Conservation (phyloP, 2,113 vertebrate species). For the Hystrix brachyura region DNA sequence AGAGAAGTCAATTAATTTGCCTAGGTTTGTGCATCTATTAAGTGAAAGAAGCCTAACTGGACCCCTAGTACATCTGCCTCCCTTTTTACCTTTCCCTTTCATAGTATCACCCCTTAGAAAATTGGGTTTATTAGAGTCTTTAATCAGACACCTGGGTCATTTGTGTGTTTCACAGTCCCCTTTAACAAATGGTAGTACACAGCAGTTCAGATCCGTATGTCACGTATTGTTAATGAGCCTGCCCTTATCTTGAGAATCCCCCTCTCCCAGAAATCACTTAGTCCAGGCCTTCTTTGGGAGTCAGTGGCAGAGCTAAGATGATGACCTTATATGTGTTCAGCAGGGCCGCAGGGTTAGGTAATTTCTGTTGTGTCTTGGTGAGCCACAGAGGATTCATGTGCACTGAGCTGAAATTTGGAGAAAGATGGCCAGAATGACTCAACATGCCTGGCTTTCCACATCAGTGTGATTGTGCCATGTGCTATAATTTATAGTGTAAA, state of each 20-base stretch:
- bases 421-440: slow-evolving; percentile 60
- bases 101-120: not conserved
- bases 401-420: slow-evolving; percentile 27
- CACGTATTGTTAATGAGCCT: not conserved
- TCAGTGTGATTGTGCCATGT: slow-evolving; percentile 69
- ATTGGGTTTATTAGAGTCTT: not conserved
- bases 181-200: not conserved
- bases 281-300: not conserved
- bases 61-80: not conserved
- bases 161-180: not conserved
- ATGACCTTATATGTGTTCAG: not conserved
- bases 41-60: not conserved
- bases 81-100: not conserved
- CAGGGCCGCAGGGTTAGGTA: not conserved
- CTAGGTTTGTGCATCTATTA: not conserved
- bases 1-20: slow-evolving; percentile 15
- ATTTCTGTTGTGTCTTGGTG: not conserved
- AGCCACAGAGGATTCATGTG: slow-evolving; percentile 23
- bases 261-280: not conserved
- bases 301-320: not conserved
- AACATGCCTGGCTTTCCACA: slow-evolving; percentile 64
- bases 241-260: not conserved
- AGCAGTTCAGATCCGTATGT: not conserved
- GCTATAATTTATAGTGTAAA: slow-evolving; percentile 85
- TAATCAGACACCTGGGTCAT: not conserved